Conservation (phyloP, 2,797 vertebrate species). For the Sebastes iracundus region DNA sequence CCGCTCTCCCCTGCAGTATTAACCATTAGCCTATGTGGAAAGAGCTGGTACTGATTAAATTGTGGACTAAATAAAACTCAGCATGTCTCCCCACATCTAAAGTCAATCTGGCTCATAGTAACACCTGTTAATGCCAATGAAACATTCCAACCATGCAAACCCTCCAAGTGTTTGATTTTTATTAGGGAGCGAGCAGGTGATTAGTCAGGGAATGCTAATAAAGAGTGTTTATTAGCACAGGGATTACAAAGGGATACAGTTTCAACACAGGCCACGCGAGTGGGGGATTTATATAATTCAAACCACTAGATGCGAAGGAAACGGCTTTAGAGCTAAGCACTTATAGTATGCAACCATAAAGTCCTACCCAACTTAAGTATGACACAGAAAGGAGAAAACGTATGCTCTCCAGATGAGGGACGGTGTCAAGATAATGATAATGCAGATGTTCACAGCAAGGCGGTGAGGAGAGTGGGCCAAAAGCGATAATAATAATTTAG, state of each 20-base stretch:
- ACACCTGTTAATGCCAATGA: slow-evolving; percentile 54
- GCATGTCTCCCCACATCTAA: slow-evolving; percentile 4
- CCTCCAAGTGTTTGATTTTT: slow-evolving; percentile 27
- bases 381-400: not conserved
- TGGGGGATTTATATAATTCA: slow-evolving; percentile 17
- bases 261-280: slow-evolving; percentile 9
- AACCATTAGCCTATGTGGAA: slow-evolving; percentile 8
- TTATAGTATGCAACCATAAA: not conserved
- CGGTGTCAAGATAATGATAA: slow-evolving; percentile 13
- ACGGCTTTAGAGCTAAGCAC: slow-evolving; percentile 5
- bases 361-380: not conserved
- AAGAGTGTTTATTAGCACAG: slow-evolving; percentile 39
- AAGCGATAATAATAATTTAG: not conserved
- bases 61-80: slow-evolving; percentile 27
- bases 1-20: not conserved
- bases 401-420: not conserved
- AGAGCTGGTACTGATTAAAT: slow-evolving; percentile 39
- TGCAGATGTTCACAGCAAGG: slow-evolving; percentile 1
- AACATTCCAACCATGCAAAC: slow-evolving; percentile 51
- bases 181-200: slow-evolving; percentile 44
- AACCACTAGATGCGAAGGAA: not conserved
- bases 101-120: slow-evolving; percentile 38
- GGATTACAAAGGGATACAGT: slow-evolving; percentile 32
- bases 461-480: not conserved
- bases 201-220: slow-evolving; percentile 53